Percentiles rank a stretch among this genome's conserved stretches.
Conservation (phyloP, 23 tunicate genomes). For the Ciona savignyi region DNA sequence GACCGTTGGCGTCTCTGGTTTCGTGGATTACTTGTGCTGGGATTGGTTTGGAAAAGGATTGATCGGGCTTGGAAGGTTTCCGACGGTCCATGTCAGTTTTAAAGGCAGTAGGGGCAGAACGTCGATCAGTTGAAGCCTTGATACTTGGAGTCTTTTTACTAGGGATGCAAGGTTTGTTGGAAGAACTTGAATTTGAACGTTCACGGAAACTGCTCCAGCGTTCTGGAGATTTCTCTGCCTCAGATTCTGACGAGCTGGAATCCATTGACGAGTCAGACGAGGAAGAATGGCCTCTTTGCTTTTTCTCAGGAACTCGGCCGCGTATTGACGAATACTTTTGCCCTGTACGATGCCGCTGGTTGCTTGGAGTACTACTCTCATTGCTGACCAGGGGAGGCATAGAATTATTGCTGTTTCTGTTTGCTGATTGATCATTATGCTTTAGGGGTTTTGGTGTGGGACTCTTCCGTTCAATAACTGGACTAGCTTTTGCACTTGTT, state of each 20-base stretch:
- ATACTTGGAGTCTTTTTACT: background rate
- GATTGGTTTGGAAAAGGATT: background rate
- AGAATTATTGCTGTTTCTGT: conserved; percentile 16
- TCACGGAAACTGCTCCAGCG: conserved; percentile 4
- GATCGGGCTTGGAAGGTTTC: background rate
- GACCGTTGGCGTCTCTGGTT: background rate
- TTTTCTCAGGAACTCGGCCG: background rate
- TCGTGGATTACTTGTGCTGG: background rate
- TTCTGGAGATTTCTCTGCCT: background rate
- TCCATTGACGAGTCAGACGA: conserved; percentile 3
- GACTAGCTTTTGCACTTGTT: background rate
- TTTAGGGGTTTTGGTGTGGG: background rate
- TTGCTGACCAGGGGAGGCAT: conserved; percentile 16
- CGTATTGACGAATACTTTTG: conserved; percentile 6
- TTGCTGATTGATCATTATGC: conserved; percentile 2
- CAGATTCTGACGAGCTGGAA: conserved; percentile 3
- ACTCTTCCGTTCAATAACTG: background rate
- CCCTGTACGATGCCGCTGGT: conserved; percentile 16
- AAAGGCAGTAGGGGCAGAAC: conserved; percentile 8
- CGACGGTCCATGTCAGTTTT: background rate
- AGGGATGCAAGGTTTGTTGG: background rate
- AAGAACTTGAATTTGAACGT: conserved; percentile 20
- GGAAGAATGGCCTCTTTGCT: background rate
- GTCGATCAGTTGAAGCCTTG: background rate
- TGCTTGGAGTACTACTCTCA: background rate